These are phyloP conservation scores for Pseudochirops cupreus DNA, from an alignment of 2,797 vertebrate species.

Conservation along the genomic window DNA sequence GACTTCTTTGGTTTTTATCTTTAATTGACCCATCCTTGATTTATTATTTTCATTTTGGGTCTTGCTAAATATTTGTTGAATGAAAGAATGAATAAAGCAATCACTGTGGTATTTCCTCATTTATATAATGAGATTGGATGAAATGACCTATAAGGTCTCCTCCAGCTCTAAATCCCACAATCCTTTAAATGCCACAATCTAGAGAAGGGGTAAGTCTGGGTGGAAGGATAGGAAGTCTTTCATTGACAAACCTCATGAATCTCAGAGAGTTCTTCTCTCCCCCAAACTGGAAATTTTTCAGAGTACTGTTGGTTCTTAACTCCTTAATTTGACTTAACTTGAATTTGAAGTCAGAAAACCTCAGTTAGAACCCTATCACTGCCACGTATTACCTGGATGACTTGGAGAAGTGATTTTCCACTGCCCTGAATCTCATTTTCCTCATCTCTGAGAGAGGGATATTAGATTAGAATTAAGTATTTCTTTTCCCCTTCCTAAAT, in stretches of 20 bases:
- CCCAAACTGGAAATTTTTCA: neutral
- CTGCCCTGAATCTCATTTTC: neutral
- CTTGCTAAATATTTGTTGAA: neutral
- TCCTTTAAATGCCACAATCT: neutral
- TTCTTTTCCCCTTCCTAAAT: neutral
- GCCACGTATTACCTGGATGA: neutral
- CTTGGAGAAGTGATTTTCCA: neutral
- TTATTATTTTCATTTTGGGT: neutral
- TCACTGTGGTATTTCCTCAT: neutral
- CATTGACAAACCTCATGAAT: neutral
- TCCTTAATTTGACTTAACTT: neutral
- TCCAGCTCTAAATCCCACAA: neutral
- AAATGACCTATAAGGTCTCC: neutral
- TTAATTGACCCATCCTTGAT: neutral
- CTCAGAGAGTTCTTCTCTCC: neutral
- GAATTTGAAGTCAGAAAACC: neutral
- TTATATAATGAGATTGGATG: neutral
- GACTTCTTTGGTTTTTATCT: neutral
- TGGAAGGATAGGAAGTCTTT: neutral
- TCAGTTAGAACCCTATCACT: neutral
- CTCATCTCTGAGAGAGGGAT: neutral
- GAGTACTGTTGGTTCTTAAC: neutral
- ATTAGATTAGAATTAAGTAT: neutral
- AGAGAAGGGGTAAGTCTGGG: neutral
- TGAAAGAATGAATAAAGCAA: neutral